phyloP scores from a whole-genome alignment of 2,113 vertebrate genomes.

The Acrocephalus kingi region DNA sequence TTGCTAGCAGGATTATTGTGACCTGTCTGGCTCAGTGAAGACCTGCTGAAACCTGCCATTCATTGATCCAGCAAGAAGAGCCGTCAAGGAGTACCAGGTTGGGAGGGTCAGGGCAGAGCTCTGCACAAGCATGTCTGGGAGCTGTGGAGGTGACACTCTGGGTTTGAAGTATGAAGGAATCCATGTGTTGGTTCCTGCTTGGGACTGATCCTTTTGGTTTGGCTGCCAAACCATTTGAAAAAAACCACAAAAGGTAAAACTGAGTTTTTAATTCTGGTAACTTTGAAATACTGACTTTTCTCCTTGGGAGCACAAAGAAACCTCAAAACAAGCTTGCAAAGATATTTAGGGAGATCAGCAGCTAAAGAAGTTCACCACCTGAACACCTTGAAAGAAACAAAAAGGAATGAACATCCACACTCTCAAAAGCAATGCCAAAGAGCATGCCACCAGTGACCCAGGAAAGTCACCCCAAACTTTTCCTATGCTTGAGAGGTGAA shows the following conservation, averaged over 20 bases:
- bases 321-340: neutral
- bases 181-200: neutral
- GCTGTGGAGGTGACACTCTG: neutral
- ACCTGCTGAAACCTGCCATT: conserved; percentile 25
- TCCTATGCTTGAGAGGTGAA: neutral
- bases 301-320: neutral
- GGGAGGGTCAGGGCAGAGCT: neutral
- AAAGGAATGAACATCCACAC: neutral
- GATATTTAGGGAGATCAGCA: neutral
- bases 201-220: neutral
- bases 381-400: neutral
- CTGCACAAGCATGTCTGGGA: neutral
- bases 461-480: neutral
- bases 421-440: neutral
- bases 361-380: neutral
- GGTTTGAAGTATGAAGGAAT: neutral
- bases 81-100: neutral
- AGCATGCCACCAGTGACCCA: neutral
- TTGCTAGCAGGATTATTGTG: conserved; percentile 14
- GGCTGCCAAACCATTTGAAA: neutral
- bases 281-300: neutral
- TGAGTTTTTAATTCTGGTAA: neutral
- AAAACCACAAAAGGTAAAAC: neutral
- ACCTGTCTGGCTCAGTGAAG: neutral
- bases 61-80: neutral